Percentiles rank a stretch among this genome's conserved stretches.
Conservation (phyloP, 2,113 vertebrate genomes). For the Chrysemys picta region DNA sequence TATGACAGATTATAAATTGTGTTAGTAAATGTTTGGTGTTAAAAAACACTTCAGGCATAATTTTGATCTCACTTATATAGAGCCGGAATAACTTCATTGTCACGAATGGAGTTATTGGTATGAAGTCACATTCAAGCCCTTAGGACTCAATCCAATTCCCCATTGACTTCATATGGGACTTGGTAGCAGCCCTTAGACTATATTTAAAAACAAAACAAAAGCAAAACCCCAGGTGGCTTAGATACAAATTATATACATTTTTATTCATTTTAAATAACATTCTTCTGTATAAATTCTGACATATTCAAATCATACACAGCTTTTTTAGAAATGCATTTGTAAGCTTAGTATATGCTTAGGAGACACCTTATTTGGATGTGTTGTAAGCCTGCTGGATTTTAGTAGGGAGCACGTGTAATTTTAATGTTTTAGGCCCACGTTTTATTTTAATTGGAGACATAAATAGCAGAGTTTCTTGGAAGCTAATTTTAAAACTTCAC, state of each 20-base stretch:
- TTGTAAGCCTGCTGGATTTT: conserved; percentile 66
- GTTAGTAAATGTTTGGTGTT: conserved; percentile 23
- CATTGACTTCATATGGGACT: neutral
- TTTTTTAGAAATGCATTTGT: conserved; percentile 80
- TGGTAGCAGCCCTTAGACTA: neutral
- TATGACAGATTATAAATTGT: neutral
- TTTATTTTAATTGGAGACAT: conserved; percentile 62
- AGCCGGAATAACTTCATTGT: conserved; percentile 41
- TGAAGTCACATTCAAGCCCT: conserved; percentile 12
- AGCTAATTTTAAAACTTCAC: conserved; percentile 53
- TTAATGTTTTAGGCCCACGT: conserved; percentile 67
- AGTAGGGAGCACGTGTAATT: conserved; percentile 70
- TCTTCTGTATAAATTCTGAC: conserved; percentile 87
- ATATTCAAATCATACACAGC: conserved; percentile 83
- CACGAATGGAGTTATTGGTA: conserved; percentile 37
- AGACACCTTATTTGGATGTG: conserved; percentile 56
- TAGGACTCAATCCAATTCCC: neutral
- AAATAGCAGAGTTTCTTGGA: conserved; percentile 54
- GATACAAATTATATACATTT: conserved; percentile 88
- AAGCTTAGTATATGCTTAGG: conserved; percentile 69
- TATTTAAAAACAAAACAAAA: conserved; percentile 54
- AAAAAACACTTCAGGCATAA: conserved; percentile 3
- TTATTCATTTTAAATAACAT: conserved; percentile 87
- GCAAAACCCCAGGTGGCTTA: conserved; percentile 70
- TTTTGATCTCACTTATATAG: neutral